Percentiles rank a stretch among this genome's conserved stretches.
Evolutionary conservation across 2,888 invertebrate genomes (phyloP).

Genomic region (Hirtodrosophila histrioides): DNA sequence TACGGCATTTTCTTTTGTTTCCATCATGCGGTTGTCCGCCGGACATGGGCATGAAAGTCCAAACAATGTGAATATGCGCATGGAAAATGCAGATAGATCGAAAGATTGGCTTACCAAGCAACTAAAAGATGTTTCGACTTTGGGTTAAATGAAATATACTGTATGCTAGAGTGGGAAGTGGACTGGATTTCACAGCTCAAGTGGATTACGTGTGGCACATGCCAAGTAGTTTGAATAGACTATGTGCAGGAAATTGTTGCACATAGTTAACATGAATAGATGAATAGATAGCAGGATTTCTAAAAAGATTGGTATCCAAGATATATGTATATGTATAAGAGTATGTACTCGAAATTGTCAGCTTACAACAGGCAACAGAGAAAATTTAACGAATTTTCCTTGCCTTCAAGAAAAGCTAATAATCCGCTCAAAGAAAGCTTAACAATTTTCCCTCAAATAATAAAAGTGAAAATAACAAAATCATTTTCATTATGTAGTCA

Average conservation of each 20-base stretch:
- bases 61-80: constrained; percentile 46
- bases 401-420: too few species aligned
- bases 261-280: constrained; percentile 43
- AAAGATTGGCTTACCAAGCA: constrained; percentile 37
- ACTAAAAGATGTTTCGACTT: constrained; percentile 29
- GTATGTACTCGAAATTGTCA: too few species aligned
- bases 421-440: too few species aligned
- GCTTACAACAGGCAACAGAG: too few species aligned
- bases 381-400: too few species aligned
- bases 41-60: constrained; percentile 54
- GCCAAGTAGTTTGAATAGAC: constrained; percentile 18
- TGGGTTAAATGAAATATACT: constrained; percentile 19
- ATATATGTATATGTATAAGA: too few species aligned
- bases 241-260: constrained; percentile 40
- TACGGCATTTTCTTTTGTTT: constrained; percentile 46
- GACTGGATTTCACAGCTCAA: background rate
- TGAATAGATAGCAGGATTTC: constrained; percentile 15
- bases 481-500: too few species aligned
- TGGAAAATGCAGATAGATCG: constrained; percentile 54
- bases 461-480: too few species aligned
- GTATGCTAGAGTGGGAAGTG: background rate
- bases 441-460: too few species aligned
- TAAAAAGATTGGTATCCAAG: too few species aligned
- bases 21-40: constrained; percentile 30
- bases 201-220: constrained; percentile 37